Evolutionary conservation across 2,888 invertebrate species (phyloP).

Genomic region (Standfussiana lucernea): DNA sequence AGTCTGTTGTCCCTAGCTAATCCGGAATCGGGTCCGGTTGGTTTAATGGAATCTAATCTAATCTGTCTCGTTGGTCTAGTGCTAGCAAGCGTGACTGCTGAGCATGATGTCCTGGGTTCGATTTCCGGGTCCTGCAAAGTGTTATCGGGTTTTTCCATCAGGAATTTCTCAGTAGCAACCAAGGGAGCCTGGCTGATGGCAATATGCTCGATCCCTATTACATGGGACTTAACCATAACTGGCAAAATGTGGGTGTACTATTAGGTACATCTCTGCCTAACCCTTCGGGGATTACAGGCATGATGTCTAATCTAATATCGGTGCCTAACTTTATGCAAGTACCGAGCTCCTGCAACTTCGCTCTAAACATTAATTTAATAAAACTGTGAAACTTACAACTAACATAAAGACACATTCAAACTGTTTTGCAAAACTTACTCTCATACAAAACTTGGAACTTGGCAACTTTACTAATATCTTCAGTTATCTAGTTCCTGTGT

Average conservation of each 20-base stretch:
- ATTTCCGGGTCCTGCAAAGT: too few species aligned
- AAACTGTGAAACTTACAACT: background rate
- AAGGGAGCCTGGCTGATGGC: too few species aligned
- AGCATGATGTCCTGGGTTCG: too few species aligned
- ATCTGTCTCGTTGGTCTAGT: too few species aligned
- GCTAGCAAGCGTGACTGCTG: too few species aligned
- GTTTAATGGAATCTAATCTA: background rate
- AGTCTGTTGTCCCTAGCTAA: background rate
- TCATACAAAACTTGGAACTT: background rate
- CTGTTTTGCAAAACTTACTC: constrained; percentile 6
- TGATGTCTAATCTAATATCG: background rate
- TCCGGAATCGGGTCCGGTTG: background rate
- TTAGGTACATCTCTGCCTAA: too few species aligned
- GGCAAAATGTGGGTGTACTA: too few species aligned
- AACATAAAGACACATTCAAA: background rate
- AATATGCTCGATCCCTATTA: too few species aligned
- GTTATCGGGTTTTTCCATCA: too few species aligned
- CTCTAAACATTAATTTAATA: background rate
- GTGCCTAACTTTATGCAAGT: background rate
- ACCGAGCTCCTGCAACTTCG: background rate
- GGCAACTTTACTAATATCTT: constrained; percentile 1
- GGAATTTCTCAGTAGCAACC: too few species aligned
- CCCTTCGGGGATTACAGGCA: too few species aligned
- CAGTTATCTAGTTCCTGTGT: background rate
- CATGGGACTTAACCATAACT: too few species aligned